A percentile compares a stretch with the other conserved stretches of the same genome.
phyloP scores from a whole-genome alignment of 2,888 invertebrate species.

The Isoperla grammatica region DNA sequence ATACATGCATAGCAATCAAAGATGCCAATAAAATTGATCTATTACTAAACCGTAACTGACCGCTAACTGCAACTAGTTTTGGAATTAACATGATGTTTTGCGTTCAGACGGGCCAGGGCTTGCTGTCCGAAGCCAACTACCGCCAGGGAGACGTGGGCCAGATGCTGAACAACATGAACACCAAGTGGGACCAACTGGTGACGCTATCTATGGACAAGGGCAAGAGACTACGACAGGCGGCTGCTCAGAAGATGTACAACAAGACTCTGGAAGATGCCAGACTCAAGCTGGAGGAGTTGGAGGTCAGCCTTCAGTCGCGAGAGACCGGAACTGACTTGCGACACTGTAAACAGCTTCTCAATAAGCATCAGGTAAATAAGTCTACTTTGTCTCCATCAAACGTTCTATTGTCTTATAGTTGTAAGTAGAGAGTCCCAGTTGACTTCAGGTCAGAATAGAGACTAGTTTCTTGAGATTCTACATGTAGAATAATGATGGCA shows the following conservation, averaged over 20 bases:
- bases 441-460: too few relatives aligned
- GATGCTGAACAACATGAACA: conserved; percentile 63
- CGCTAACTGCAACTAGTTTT: too few relatives aligned
- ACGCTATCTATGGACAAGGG: conserved; percentile 62
- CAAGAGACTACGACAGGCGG: conserved; percentile 78
- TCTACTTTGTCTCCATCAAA: neutral
- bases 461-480: too few relatives aligned
- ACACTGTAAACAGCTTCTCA: conserved; percentile 84
- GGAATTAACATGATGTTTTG: too few relatives aligned
- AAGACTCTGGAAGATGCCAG: conserved; percentile 85
- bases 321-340: conserved; percentile 86
- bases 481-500: too few relatives aligned
- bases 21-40: too few relatives aligned
- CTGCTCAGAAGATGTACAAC: conserved; percentile 68
- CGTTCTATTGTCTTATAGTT: too few relatives aligned
- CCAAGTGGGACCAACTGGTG: conserved; percentile 70
- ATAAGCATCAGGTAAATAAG: conserved; percentile 68
- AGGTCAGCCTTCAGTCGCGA: conserved; percentile 66
- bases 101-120: conserved; percentile 59
- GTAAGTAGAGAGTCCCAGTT: too few relatives aligned
- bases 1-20: too few relatives aligned
- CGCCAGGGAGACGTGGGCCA: conserved; percentile 62
- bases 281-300: conserved; percentile 79
- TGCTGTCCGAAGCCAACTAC: conserved; percentile 66
- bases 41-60: too few relatives aligned